Evolutionary conservation across 1,140 invertebrate species (phyloP).

Genomic region (Hypothenemus hampei): DNA sequence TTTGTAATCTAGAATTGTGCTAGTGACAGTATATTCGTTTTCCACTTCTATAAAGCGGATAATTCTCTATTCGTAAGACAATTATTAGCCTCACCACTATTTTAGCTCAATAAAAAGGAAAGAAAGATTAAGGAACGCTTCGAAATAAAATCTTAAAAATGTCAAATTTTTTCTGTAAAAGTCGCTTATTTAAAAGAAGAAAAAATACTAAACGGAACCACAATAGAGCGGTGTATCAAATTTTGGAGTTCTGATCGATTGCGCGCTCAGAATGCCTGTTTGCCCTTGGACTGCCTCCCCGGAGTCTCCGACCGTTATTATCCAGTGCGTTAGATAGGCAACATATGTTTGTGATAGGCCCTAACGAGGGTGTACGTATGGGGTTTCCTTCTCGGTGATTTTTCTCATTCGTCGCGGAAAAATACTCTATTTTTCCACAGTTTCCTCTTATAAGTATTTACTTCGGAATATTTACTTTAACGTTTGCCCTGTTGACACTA

Average conservation of each 20-base stretch:
- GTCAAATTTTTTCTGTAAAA: no score
- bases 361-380: slow-evolving; percentile 34
- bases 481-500: no score
- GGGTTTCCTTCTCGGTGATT: slow-evolving; percentile 7
- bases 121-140: no score
- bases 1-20: slow-evolving; percentile 14
- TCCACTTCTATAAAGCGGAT: slow-evolving; percentile 9
- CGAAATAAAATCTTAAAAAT: no score
- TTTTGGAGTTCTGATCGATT: slow-evolving; percentile 32
- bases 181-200: no score
- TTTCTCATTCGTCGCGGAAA: slow-evolving; percentile 12
- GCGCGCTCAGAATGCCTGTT: slow-evolving; percentile 22
- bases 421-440: no score
- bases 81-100: slow-evolving; percentile 1
- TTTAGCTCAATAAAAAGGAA: no score
- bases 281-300: slow-evolving; percentile 33
- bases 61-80: not conserved
- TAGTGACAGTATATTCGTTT: slow-evolving; percentile 12
- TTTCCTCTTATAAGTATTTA: no score
- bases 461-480: no score
- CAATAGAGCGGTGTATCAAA: slow-evolving; percentile 14
- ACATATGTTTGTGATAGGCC: slow-evolving; percentile 43
- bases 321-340: slow-evolving; percentile 42
- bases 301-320: slow-evolving; percentile 36
- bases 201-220: no score